Conservation (phyloP, 1,140 invertebrate species). For the Archivesica marissinica region DNA sequence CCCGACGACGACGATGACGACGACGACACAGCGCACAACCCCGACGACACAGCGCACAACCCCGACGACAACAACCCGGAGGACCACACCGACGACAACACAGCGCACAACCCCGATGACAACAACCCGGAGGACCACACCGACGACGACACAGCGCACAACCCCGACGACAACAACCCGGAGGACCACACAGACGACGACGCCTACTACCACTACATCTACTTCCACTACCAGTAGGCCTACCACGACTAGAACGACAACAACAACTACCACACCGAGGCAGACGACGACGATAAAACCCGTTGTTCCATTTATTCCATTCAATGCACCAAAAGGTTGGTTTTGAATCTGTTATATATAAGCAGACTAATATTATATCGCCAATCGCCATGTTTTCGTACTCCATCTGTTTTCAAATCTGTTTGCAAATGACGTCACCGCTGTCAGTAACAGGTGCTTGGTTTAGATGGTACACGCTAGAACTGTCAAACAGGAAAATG, state of each 20-base stretch:
- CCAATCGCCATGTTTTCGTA: too few relatives aligned
- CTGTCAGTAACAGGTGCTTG: too few relatives aligned
- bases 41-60: conserved; percentile 17
- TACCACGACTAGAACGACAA: conserved; percentile 12
- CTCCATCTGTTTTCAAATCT: too few relatives aligned
- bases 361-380: background rate
- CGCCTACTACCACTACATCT: background rate
- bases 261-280: background rate
- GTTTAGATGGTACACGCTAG: too few relatives aligned
- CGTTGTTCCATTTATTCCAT: conserved; percentile 39
- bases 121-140: background rate
- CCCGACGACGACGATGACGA: background rate
- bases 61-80: background rate
- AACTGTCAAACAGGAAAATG: too few relatives aligned
- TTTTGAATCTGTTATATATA: background rate
- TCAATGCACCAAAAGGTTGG: conserved; percentile 55
- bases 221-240: background rate
- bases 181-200: background rate
- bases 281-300: conserved; percentile 11
- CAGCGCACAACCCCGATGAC: background rate
- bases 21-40: background rate
- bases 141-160: background rate
- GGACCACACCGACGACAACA: conserved; percentile 16
- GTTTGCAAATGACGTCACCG: too few relatives aligned
- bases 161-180: conserved; percentile 16